Evolutionary conservation across 2,113 vertebrate species (phyloP).

Genomic region (Columba janthina): DNA sequence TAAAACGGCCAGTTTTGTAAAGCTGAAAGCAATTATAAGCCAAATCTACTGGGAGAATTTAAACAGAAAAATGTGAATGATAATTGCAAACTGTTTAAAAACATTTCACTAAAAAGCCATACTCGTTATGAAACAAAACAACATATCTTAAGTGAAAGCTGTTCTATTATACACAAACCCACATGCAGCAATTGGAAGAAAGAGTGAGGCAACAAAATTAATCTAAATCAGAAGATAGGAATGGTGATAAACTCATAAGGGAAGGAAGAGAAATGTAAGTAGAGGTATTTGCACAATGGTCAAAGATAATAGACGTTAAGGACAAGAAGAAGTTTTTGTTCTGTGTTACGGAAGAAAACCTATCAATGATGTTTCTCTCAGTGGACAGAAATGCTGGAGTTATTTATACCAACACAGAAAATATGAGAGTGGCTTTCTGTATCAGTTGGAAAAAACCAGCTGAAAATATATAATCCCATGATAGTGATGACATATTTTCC

Average conservation of each 20-base stretch:
- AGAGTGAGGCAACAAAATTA: neutral
- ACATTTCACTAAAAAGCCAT: slow-evolving; percentile 7
- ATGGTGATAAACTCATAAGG: neutral
- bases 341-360: neutral
- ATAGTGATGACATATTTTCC: slow-evolving; percentile 32
- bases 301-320: neutral
- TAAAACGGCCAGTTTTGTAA: neutral
- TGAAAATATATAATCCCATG: neutral
- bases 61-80: slow-evolving; percentile 50
- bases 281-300: neutral
- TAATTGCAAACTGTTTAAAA: slow-evolving; percentile 52
- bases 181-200: neutral
- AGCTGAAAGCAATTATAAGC: slow-evolving; percentile 60
- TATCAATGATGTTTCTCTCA: neutral
- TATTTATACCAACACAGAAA: neutral
- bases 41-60: slow-evolving; percentile 45
- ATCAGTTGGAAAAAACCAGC: neutral
- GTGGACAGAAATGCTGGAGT: neutral
- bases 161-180: neutral
- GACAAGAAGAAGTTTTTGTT: neutral
- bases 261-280: neutral
- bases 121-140: slow-evolving; percentile 31
- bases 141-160: slow-evolving; percentile 29
- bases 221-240: slow-evolving; percentile 39
- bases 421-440: neutral